phyloP scores from a whole-genome alignment of 2,797 vertebrate species.

The Gallinago nigripennis region DNA sequence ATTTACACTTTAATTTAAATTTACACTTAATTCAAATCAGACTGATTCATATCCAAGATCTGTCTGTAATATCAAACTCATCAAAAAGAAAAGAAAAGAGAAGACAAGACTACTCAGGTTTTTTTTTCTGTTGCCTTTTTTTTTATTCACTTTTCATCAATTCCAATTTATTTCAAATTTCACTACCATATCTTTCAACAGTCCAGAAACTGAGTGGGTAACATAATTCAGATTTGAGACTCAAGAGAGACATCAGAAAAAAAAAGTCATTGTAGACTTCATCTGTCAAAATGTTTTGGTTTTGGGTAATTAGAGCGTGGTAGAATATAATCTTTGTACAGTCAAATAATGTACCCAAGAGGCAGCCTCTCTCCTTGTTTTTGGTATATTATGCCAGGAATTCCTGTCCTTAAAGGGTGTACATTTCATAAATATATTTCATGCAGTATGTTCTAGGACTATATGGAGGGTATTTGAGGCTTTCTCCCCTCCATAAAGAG shows the following conservation, averaged over 20 bases:
- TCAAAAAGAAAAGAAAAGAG: not conserved
- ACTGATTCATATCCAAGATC: not conserved
- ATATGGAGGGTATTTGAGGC: not conserved
- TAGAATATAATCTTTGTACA: not conserved
- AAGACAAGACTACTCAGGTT: too few species aligned
- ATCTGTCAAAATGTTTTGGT: not conserved
- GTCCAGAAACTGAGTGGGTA: not conserved
- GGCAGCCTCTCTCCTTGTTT: not conserved
- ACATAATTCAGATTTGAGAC: not conserved
- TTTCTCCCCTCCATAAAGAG: not conserved
- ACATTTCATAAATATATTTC: not conserved
- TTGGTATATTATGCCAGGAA: not conserved
- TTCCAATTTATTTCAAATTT: not conserved
- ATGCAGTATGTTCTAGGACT: not conserved
- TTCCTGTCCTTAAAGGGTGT: not conserved
- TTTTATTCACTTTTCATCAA: not conserved
- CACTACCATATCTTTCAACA: not conserved
- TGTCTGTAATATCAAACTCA: not conserved
- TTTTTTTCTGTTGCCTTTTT: not conserved
- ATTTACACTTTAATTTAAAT: too few species aligned
- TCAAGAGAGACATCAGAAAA: not conserved
- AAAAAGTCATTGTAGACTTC: not conserved
- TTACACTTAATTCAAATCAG: not conserved
- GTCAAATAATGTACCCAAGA: not conserved
- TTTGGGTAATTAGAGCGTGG: not conserved